Evolutionary conservation across 2,888 invertebrate genomes (phyloP).

Genomic region (Hesperia comma): DNA sequence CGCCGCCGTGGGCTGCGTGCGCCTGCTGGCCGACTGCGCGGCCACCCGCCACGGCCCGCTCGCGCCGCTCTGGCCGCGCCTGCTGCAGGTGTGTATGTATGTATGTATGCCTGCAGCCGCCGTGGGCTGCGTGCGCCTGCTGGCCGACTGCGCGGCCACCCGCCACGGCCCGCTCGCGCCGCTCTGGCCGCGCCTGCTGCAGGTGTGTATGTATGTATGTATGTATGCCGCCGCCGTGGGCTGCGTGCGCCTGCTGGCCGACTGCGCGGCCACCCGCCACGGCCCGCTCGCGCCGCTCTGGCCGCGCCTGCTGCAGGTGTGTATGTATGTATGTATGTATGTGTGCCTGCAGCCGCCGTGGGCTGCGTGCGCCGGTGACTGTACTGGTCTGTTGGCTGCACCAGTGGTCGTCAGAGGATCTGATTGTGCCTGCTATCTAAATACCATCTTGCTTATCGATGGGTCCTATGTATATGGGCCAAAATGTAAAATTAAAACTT

Average conservation of each 20-base stretch:
- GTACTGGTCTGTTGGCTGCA: too few species aligned
- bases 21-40: constrained; percentile 91
- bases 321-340: constrained; percentile 49
- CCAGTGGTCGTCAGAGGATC: too few species aligned
- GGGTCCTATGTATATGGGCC: too few species aligned
- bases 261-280: constrained; percentile 86
- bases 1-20: constrained; percentile 94
- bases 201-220: constrained; percentile 70
- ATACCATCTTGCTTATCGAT: too few species aligned
- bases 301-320: constrained; percentile 84
- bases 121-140: constrained; percentile 93
- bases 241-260: constrained; percentile 92
- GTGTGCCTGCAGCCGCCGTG: constrained; percentile 95
- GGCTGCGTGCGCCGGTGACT: constrained; percentile 93
- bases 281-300: constrained; percentile 85
- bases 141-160: constrained; percentile 90
- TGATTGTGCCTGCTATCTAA: too few species aligned
- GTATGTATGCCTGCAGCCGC: constrained; percentile 93
- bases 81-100: constrained; percentile 80
- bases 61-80: constrained; percentile 83
- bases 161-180: constrained; percentile 82
- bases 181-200: constrained; percentile 85
- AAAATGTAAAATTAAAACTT: too few species aligned
- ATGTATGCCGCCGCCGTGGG: constrained; percentile 97
- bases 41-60: constrained; percentile 85